Evolutionary conservation across 2,888 invertebrate species (phyloP).

Genomic region (Drosophila birchii): DNA sequence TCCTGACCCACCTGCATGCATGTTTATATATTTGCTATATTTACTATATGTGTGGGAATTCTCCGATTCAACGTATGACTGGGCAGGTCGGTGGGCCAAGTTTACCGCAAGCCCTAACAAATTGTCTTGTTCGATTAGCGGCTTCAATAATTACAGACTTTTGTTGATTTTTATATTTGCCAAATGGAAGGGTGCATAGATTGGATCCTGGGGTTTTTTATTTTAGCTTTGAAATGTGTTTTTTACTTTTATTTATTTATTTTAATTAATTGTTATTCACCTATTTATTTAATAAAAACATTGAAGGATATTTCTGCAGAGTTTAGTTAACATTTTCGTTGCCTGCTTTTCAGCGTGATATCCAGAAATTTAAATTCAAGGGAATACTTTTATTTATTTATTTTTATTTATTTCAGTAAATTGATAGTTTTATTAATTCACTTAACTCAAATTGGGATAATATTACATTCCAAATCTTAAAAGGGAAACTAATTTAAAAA

Average conservation of each 20-base stretch:
- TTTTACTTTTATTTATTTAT: not conserved
- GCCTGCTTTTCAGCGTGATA: not conserved
- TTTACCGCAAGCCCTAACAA: slow-evolving; percentile 33
- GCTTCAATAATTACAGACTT: slow-evolving; percentile 26
- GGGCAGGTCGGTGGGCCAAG: slow-evolving; percentile 38
- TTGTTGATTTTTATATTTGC: not conserved
- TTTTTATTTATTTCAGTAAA: too few relatives aligned
- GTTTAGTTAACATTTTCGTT: not conserved
- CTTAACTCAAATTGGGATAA: too few relatives aligned
- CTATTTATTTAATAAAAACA: too few relatives aligned
- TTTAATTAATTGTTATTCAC: too few relatives aligned
- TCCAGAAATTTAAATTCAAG: not conserved
- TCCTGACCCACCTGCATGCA: not conserved
- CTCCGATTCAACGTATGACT: slow-evolving; percentile 32
- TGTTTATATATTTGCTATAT: not conserved
- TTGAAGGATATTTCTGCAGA: not conserved
- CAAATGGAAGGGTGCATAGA: not conserved
- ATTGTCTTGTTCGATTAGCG: slow-evolving; percentile 55
- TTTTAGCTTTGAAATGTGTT: not conserved
- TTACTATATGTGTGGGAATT: slow-evolving; percentile 31
- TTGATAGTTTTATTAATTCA: too few relatives aligned
- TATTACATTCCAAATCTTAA: too few relatives aligned
- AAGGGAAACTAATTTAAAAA: too few relatives aligned
- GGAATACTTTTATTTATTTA: too few relatives aligned
- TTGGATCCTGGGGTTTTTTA: not conserved